Evolutionary conservation across 2,797 vertebrate genomes (phyloP).

Genomic region (Alexandromys oeconomus): DNA sequence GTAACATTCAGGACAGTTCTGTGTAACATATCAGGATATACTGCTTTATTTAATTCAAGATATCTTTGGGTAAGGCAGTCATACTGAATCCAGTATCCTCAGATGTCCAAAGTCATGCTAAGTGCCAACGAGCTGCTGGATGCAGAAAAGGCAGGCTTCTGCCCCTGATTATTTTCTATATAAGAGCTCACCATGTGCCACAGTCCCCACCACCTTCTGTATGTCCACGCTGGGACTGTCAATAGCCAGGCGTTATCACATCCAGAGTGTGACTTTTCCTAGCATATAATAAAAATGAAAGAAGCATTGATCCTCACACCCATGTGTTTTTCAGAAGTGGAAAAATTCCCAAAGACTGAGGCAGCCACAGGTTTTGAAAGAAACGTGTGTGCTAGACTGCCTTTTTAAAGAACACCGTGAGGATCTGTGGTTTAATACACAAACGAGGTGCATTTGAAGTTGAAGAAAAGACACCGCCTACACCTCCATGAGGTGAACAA

Average conservation of each 20-base stretch:
- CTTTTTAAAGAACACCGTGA: neutral
- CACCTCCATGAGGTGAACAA: slow-evolving; percentile 41
- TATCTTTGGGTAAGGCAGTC: neutral
- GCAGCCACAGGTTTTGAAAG: neutral
- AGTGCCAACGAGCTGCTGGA: neutral
- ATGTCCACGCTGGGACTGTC: neutral
- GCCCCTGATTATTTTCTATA: neutral
- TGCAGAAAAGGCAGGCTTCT: neutral
- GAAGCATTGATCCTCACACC: neutral
- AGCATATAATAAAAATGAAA: neutral
- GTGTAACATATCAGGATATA: neutral
- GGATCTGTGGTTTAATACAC: slow-evolving; percentile 29
- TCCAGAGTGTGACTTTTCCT: neutral
- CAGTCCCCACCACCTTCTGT: neutral
- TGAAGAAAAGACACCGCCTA: slow-evolving; percentile 23
- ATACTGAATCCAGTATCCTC: neutral
- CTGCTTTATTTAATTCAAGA: slow-evolving; percentile 7
- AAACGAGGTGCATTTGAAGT: slow-evolving; percentile 41
- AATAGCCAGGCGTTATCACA: neutral
- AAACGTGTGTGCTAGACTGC: neutral
- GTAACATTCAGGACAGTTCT: slow-evolving; percentile 26
- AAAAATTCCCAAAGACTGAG: neutral
- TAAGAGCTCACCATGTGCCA: neutral
- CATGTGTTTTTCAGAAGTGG: neutral
- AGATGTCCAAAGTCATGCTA: neutral